Base-by-base conservation (phyloP, 2,797 vertebrate genomes). In the Numenius phaeopus region DNA sequence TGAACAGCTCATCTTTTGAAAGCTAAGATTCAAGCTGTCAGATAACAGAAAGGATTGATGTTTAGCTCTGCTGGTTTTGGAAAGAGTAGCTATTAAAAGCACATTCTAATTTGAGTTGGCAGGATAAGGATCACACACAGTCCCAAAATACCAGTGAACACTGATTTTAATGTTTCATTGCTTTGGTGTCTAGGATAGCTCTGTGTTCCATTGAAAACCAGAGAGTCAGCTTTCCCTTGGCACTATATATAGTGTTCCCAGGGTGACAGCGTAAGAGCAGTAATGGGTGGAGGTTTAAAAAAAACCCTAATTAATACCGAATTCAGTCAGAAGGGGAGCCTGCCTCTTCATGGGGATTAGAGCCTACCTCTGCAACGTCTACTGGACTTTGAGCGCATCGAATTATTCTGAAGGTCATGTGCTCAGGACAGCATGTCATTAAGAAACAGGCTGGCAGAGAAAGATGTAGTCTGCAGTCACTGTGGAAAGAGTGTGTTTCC, bases 21-120 rank as follows among this genome's bases (percentile, higher is more conserved):
- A 92, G 55, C 82, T 57, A 21, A 89, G 84, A 94, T 75, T 57
- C 67, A 87, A 70, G 81, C 90, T 94, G 82, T 91, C 95, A 94
- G 87, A 64, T 77, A 96, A 81, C 82, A 92, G 94, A 89, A 83
- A 52, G 71, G 57, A 70, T 44, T 87, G 71, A 83, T 75, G 49
- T 87, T 92, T 80, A 92, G 64, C 79, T 94, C 57, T 85, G 55
- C 84, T 77, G 49, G 11, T 94, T 97, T 94, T 87, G 75, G 67
- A 91, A 96, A 42, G 58, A 67, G 94, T 40, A 78, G 59, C 92
- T 96, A 92, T 96, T 96, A 94, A 95, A 94, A 96, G 84, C 75
- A 72, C 54, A 21, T 92, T 91, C 91, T 86, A 83, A 92, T 96
- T 78, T 67, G 84, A 89, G 89, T 64, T 96, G 84, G 89, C 87